Evolutionary conservation across 2,113 vertebrate species (phyloP), one percentile per base, ranked within the genome.

Genomic region (Empidonax alnorum): DNA sequence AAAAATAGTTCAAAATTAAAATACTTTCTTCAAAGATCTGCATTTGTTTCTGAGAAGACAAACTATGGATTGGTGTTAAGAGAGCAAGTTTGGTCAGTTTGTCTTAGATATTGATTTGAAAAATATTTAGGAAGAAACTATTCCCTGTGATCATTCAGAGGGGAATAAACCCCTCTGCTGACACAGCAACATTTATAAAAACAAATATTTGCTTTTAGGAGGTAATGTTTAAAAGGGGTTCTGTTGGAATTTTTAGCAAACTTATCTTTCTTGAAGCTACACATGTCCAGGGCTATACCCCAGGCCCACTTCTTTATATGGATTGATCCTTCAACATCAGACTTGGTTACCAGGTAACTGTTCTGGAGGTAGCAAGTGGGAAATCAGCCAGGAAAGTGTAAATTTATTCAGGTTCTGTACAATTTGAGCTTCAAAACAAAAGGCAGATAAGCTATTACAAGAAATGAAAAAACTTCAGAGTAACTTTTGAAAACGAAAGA

Each of bases 201-300:
- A 2, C 20, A 75, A 67, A 49, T 27, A 21, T 33, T 76, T 80
- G 23, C 42, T 68, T 47, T 92, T 53, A 58, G 31, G 21, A 87
- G 15, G 11, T 72, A 12, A 58, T 3, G 1, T 87, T 80, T 79
- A 33, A 67, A 87, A 58, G 4, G 0, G 24, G 3, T 20, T 66
- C 17, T 71, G 25, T 44, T 72, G 58, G 21, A 46, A 63, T 84
- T 84, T 63, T 52, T 35, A 80, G 24, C 4, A 1, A 59, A 41
- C 75, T 71, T 79, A 10, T 31, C 14, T 61, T 71, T 15, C 27
- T 90, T 92, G 82, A 63, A 76, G 52, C 56, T 22, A 6, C 4
- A 8, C 0, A 0, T 65, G 5, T 41, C 22, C 35, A 27, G 17
- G 28, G 28, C 44, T 31, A 27, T 69, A 55, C 14, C 41, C 33